Evolutionary conservation across 2,113 vertebrate genomes (phyloP).

Genomic region (Semnornis frantzii): DNA sequence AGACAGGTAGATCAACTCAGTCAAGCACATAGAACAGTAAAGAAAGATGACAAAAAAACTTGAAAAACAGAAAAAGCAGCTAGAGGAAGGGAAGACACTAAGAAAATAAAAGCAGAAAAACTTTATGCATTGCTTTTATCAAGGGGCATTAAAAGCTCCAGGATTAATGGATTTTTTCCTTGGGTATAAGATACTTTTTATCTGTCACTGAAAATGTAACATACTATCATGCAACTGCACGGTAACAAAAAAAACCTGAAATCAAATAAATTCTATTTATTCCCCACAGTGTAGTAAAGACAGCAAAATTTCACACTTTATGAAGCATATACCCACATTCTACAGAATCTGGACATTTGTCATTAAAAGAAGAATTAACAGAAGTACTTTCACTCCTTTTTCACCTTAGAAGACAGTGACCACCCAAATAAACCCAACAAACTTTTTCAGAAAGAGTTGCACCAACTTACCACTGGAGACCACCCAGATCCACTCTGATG

Average conservation of each 20-base stretch:
- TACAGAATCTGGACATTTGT: background rate
- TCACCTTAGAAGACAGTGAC: background rate
- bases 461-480: conserved; percentile 95
- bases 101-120: background rate
- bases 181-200: background rate
- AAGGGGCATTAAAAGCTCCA: background rate
- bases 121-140: background rate
- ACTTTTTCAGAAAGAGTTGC: background rate
- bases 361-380: background rate
- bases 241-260: background rate
- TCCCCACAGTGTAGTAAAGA: too few relatives aligned
- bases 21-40: background rate
- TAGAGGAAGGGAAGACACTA: background rate
- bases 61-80: background rate
- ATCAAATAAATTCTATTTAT: background rate
- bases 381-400: background rate
- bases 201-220: background rate
- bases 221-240: background rate
- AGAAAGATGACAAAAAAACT: background rate
- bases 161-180: background rate
- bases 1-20: background rate
- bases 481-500: conserved; percentile 98
- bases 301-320: background rate
- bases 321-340: fast-evolving
- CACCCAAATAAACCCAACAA: background rate